Evolutionary conservation across 2,113 vertebrate species (phyloP).

Genomic region (Dromas ardeola): DNA sequence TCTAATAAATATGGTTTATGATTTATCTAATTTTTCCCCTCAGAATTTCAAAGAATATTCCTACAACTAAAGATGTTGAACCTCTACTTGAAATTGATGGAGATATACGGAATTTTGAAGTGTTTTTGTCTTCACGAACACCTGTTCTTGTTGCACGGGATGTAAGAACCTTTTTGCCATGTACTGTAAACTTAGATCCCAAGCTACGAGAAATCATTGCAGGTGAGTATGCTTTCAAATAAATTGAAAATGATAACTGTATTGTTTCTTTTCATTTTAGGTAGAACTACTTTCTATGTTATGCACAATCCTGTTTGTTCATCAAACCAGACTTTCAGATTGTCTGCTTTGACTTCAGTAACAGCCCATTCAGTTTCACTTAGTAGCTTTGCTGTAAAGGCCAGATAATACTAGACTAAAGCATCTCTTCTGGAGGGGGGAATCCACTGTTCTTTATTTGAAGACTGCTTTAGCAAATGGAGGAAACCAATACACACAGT

Average conservation of each 20-base stretch:
- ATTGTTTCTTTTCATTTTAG: not conserved
- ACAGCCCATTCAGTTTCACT: not conserved
- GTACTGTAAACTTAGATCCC: slow-evolving; percentile 96
- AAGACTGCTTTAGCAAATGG: not conserved
- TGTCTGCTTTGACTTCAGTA: not conserved
- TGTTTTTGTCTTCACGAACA: slow-evolving; percentile 94
- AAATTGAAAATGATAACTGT: not conserved
- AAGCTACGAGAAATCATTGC: slow-evolving; percentile 98
- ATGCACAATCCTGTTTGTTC: not conserved
- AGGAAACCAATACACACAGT: not conserved
- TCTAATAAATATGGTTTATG: not conserved
- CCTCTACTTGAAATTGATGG: slow-evolving; percentile 96
- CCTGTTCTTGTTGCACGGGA: slow-evolving; percentile 92
- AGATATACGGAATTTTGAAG: slow-evolving; percentile 95
- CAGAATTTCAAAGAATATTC: slow-evolving; percentile 97
- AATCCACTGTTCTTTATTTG: not conserved
- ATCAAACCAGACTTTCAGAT: not conserved
- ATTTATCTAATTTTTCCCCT: not conserved
- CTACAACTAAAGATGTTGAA: slow-evolving; percentile 96
- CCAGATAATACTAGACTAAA: not conserved
- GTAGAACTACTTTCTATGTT: not conserved
- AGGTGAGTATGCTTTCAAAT: slow-evolving; percentile 72
- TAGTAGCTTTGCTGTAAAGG: not conserved
- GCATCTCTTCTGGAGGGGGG: not conserved
- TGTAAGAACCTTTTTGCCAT: slow-evolving; percentile 94